phyloP scores from a whole-genome alignment of 2,113 vertebrate genomes.

The Isurus oxyrinchus region DNA sequence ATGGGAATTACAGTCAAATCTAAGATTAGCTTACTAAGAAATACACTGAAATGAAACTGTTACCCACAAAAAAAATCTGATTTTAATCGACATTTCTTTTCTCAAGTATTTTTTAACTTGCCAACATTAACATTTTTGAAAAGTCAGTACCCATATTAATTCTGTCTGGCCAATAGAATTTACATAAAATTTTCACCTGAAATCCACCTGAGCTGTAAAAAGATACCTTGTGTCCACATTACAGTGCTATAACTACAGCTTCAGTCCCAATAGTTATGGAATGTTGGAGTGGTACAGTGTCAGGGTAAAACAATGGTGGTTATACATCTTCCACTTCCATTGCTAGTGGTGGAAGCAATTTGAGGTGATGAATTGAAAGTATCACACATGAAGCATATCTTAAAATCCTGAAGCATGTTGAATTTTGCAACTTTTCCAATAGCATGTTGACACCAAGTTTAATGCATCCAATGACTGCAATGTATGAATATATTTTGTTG shows the following conservation, averaged over 20 bases:
- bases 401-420: not conserved
- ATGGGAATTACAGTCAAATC: not conserved
- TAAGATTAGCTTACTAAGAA: not conserved
- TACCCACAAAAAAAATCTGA: not conserved
- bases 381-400: not conserved
- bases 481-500: not conserved
- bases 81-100: not conserved
- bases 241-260: not conserved
- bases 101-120: not conserved
- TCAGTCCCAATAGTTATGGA: not conserved
- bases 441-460: not conserved
- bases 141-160: not conserved
- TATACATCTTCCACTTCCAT: not conserved
- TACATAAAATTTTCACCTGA: not conserved
- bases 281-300: not conserved
- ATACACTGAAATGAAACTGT: not conserved
- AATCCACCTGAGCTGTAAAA: not conserved
- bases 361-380: not conserved
- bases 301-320: not conserved
- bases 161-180: not conserved
- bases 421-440: not conserved
- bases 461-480: not conserved
- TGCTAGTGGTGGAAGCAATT: not conserved
- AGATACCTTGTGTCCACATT: too few species aligned
- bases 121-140: not conserved